Conservation (phyloP, 2,113 vertebrate species). For the Neogale vison region DNA sequence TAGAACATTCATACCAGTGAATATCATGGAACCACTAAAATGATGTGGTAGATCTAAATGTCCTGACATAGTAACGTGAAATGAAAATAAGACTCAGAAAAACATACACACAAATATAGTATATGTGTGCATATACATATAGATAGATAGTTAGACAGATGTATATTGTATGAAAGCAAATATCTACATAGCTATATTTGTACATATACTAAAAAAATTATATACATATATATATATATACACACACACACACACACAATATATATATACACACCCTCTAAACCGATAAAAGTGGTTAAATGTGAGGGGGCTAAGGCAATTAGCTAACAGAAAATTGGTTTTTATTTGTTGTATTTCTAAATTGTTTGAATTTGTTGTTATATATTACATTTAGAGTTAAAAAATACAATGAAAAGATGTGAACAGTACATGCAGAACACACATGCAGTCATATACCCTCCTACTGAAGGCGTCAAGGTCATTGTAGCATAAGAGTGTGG, state of each 20-base stretch:
- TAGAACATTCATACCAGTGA: not conserved
- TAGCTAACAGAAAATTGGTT: not conserved
- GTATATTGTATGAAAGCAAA: not conserved
- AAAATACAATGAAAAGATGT: not conserved
- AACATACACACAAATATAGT: not conserved
- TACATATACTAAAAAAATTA: not conserved
- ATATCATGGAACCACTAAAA: not conserved
- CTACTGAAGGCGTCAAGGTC: not conserved
- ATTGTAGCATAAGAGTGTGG: not conserved
- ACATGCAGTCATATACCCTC: not conserved
- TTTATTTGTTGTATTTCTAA: not conserved
- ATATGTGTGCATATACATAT: not conserved
- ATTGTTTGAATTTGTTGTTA: not conserved
- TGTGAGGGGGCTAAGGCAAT: not conserved
- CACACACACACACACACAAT: not conserved
- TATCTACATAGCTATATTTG: not conserved
- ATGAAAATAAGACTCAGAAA: not conserved
- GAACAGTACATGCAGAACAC: not conserved
- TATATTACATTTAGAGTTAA: not conserved
- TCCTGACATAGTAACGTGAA: not conserved
- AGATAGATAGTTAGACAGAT: too few species aligned
- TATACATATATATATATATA: not conserved
- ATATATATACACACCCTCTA: not conserved
- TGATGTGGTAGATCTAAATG: not conserved
- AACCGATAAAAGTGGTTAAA: not conserved